Percentiles rank a stretch among this genome's conserved stretches.
Evolutionary conservation across 2,888 invertebrate species (phyloP).

Genomic region (Agrochola macilenta): DNA sequence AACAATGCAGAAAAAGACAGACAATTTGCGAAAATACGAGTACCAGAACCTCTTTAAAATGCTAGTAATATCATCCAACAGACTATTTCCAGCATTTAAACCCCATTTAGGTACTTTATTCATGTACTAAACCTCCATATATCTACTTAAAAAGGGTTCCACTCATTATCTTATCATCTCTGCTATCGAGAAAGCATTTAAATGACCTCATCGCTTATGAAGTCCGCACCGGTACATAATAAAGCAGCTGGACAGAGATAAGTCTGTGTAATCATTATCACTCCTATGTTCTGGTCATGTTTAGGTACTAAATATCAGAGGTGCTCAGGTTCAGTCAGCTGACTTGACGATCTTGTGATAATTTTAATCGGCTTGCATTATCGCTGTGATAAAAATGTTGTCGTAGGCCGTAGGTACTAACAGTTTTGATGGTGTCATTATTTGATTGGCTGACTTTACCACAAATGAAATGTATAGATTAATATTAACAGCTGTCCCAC

Average conservation of each 20-base stretch:
- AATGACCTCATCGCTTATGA: background rate
- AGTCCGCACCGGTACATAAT: background rate
- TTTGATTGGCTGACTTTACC: background rate
- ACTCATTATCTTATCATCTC: too few species aligned
- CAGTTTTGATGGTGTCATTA: background rate
- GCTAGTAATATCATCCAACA: background rate
- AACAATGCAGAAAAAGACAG: background rate
- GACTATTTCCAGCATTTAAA: background rate
- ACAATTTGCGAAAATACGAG: background rate
- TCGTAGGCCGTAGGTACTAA: background rate
- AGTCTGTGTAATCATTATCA: conserved; percentile 65
- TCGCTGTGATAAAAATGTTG: background rate
- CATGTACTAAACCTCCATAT: background rate
- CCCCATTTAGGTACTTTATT: background rate
- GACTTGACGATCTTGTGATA: background rate
- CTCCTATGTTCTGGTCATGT: too few species aligned
- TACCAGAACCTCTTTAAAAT: too few species aligned
- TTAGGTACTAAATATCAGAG: background rate
- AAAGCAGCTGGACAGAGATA: conserved; percentile 52
- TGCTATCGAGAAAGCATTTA: background rate
- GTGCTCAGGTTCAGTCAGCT: background rate
- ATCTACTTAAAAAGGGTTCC: background rate
- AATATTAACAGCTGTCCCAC: background rate
- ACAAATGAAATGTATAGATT: background rate
- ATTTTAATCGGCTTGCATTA: background rate